Evolutionary conservation across 2,113 vertebrate species (phyloP), one percentile per base, ranked within the genome.

Genomic region (Serinus canaria): DNA sequence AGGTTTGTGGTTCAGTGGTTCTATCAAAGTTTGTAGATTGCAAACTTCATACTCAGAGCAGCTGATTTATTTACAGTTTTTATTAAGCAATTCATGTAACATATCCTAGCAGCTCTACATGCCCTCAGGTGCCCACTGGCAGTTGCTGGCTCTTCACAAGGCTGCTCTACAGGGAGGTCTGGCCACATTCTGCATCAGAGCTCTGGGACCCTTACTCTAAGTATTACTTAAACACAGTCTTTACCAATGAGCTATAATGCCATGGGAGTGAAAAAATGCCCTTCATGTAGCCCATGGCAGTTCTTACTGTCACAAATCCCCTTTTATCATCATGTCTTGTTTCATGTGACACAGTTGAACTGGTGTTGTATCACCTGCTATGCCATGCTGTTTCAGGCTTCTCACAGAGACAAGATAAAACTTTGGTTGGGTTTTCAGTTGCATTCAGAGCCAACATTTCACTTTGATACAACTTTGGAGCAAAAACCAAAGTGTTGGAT

Each of bases 241-340:
- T 53, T 66, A n/a, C 27, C 37, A 49, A 33, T 28, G 31, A 37
- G 6, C 18, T 22, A 7, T n/a, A 64, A 28, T 46, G 12, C 17
- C 44, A 22, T 20, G 23, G 23, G 27, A 73, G 16, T 50, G 27
- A 74, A 81, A 77, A 0, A 7, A 16, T 20, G 73, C 8, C 6
- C 18, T 62, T 82, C 10, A 6, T 9, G 30, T 59, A 55, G 44
- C 12, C 13, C 11, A 27, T 13, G 21, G 12, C 24, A 81, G 12
- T 55, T 9, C 30, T 87, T 46, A 15, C 47, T 68, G 35, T 46
- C 50, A 60, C n/a, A 13, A 56, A 6, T 49, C 9, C 8, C 8
- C 11, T 91, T 88, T 76, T 44, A 59, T 25, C 25, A 73, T 46
- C 1, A 4, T 0, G 0, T 53, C 5, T 58, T 47, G 2, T n/a